phyloP scores from a whole-genome alignment of 1,140 invertebrate species.

The Acyrthosiphon pisum region DNA sequence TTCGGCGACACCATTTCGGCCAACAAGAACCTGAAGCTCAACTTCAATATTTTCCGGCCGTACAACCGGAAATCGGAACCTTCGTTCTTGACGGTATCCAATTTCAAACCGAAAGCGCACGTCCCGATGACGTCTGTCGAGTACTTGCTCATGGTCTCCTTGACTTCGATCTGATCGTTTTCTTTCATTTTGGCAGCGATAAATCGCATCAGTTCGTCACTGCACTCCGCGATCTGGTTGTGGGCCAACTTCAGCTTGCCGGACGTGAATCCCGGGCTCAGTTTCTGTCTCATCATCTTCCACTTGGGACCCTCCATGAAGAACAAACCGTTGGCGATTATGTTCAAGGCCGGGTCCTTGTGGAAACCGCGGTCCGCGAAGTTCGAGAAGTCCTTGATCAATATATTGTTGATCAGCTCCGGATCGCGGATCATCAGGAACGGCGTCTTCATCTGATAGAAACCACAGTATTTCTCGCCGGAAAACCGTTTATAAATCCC shows the following conservation, averaged over 20 bases:
- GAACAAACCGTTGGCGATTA: constrained; percentile 67
- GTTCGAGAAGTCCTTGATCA: constrained; percentile 66
- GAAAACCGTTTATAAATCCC: constrained; percentile 55
- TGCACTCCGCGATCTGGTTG: constrained; percentile 63
- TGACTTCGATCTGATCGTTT: neutral
- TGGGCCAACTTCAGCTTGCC: constrained; percentile 70
- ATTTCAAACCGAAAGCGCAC: constrained; percentile 47
- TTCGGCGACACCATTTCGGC: neutral
- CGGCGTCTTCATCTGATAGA: constrained; percentile 65
- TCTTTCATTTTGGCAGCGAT: constrained; percentile 54
- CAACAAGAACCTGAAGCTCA: neutral
- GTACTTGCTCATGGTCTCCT: constrained; percentile 6
- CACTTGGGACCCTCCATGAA: constrained; percentile 65
- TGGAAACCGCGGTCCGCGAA: constrained; percentile 64
- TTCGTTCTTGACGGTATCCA: neutral
- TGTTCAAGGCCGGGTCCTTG: constrained; percentile 65
- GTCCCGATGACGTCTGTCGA: constrained; percentile 53
- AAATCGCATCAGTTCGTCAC: constrained; percentile 62
- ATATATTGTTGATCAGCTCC: constrained; percentile 66
- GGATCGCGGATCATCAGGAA: constrained; percentile 66
- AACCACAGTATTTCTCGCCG: constrained; percentile 64
- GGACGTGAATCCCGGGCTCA: constrained; percentile 68
- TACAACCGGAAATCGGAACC: constrained; percentile 65
- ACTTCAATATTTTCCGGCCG: constrained; percentile 59
- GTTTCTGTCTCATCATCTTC: constrained; percentile 65